These are phyloP conservation scores for Tribolium freemani DNA, from an alignment of 2,888 invertebrate species.

Conservation along the genomic window DNA sequence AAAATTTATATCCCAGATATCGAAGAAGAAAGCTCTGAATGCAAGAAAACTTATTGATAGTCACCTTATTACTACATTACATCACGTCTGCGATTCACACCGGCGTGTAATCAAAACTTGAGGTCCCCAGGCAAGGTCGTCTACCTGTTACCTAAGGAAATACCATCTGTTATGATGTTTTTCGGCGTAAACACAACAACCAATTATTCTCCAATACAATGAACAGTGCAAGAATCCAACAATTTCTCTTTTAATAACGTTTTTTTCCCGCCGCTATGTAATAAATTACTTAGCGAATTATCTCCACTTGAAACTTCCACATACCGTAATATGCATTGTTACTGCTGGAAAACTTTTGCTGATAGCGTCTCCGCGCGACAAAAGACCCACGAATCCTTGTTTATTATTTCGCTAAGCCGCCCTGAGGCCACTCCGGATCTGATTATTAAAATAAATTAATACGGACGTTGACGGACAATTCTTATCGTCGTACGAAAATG, in stretches of 20 bases:
- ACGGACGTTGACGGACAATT: conserved; percentile 12
- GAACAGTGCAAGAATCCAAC: conserved; percentile 18
- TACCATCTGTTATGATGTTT: conserved; percentile 47
- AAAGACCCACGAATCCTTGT: no score
- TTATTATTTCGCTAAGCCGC: conserved; percentile 10
- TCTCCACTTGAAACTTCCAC: conserved; percentile 31
- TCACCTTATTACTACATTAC: conserved; percentile 46
- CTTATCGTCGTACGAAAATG: conserved; percentile 19
- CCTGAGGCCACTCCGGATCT: conserved; percentile 4
- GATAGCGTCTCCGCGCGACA: not conserved
- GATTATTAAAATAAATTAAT: conserved; percentile 36
- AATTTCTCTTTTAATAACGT: conserved; percentile 35
- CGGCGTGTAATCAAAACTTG: conserved; percentile 48
- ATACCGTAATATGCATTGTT: conserved; percentile 35
- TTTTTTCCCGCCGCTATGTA: conserved; percentile 6
- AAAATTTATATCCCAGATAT: conserved; percentile 17
- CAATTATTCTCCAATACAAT: conserved; percentile 25
- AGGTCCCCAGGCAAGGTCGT: conserved; percentile 49
- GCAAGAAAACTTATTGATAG: conserved; percentile 44
- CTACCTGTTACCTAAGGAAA: conserved; percentile 49
- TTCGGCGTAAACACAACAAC: conserved; percentile 17
- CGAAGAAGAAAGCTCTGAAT: conserved; percentile 17
- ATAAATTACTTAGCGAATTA: conserved; percentile 32
- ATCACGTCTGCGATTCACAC: conserved; percentile 49
- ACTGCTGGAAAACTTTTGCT: conserved; percentile 11